These are phyloP conservation scores for Ganaspis brasiliensis DNA, from an alignment of 2,888 invertebrate species.

Conservation along the genomic window DNA sequence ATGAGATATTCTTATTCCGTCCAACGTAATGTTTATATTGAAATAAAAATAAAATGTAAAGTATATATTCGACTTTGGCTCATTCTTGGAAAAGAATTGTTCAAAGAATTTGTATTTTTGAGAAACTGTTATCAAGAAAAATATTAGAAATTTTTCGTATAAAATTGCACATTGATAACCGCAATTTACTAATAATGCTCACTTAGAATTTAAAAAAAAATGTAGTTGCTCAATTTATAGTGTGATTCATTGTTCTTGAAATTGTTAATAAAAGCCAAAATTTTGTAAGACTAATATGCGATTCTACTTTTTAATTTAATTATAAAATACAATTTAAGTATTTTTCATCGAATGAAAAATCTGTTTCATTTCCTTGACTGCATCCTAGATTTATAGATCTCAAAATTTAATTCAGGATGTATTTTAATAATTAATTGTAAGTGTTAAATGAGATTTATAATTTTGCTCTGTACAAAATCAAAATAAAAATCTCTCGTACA, in stretches of 20 bases:
- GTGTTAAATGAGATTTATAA: conserved; percentile 3
- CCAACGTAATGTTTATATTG: conserved; percentile 14
- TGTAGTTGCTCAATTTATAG: conserved; percentile 18
- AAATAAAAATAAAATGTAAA: not conserved
- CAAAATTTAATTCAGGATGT: no score
- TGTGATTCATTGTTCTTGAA: not conserved
- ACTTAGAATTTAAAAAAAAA: conserved; percentile 12
- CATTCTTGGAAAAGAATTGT: not conserved
- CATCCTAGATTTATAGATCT: no score
- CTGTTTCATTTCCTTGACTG: not conserved
- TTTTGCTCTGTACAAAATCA: conserved; percentile 1
- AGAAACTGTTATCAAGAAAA: not conserved
- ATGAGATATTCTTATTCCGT: conserved; percentile 20
- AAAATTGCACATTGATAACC: not conserved
- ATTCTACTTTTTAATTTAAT: no score
- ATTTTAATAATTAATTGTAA: not conserved
- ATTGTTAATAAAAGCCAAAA: not conserved
- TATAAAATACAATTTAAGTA: not conserved
- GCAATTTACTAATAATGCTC: not conserved
- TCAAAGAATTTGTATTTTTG: not conserved
- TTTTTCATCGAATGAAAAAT: not conserved
- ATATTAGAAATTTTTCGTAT: not conserved
- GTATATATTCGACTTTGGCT: not conserved
- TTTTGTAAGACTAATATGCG: not conserved
- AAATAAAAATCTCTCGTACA: not conserved